These are phyloP conservation scores for Ornithorhynchus anatinus DNA, from an alignment of 2,113 vertebrate genomes.

Conservation along the genomic window DNA sequence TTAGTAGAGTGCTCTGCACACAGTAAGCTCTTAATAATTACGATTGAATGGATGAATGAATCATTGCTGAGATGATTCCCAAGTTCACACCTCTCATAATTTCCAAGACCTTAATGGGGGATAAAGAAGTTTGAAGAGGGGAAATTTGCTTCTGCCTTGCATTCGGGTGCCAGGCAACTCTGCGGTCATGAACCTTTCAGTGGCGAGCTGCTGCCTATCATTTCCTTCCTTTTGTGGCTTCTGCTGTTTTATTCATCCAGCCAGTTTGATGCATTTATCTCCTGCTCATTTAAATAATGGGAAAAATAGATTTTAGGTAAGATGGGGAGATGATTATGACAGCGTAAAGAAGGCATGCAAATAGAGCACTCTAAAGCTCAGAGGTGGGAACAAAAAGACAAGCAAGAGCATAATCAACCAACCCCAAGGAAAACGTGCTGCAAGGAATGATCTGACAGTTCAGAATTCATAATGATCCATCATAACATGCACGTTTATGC, in stretches of 20 bases:
- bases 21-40: no score
- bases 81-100: no score
- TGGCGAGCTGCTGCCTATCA: background rate
- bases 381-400: slow-evolving; percentile 34
- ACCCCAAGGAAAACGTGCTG: background rate
- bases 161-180: no score
- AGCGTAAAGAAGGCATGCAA: slow-evolving; percentile 34
- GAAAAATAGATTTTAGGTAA: slow-evolving; percentile 20
- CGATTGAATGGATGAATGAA: no score
- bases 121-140: no score
- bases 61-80: no score
- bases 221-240: background rate
- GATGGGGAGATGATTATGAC: slow-evolving; percentile 34
- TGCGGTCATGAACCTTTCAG: no score
- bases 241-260: slow-evolving; percentile 8
- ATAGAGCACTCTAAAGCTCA: slow-evolving; percentile 4
- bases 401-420: slow-evolving; percentile 32
- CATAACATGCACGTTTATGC: background rate
- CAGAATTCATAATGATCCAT: background rate
- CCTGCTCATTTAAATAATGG: slow-evolving; percentile 44
- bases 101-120: no score
- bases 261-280: slow-evolving; percentile 32
- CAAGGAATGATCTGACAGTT: background rate
- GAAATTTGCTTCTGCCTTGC: no score
- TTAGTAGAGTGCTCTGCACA: no score